Base-by-base conservation (phyloP, 2,797 vertebrate species). In the Nannoperca australis region DNA sequence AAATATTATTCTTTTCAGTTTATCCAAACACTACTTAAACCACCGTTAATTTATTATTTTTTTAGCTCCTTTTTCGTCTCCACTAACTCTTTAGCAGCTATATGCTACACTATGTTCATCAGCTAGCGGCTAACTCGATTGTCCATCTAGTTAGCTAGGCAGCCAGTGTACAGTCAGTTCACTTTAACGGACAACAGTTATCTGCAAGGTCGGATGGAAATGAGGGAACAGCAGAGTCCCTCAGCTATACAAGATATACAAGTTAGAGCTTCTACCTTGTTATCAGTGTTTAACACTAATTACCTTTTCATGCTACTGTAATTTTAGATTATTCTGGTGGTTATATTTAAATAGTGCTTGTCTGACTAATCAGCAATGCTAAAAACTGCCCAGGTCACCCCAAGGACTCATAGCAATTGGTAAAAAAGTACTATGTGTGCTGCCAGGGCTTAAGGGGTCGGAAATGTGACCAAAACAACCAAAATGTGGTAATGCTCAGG, bases 331-430 rank as follows among this genome's bases (percentile, higher is more conserved):
- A 55, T 56, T 30, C 55, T 51, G 24, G 12, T 20, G n/a, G n/a
- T n/a, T 55, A 32, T 9, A 49, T 15, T 51, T 20, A 58, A 51
- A 59, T 45, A 76, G 50, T 62, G 63, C 78, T 63, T 63, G 15
- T 70, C 53, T 70, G 45, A 60, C n/a, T 2, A 45, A 45, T 59
- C 56, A 61, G 27, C 8, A 63, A 20, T 24, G 27, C 6, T 20
- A 44, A 53, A 17, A 38, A 15, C 38, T 38, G 47, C 56, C n/a
- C 3, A 61, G 38, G 15, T 38, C 51, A 56, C 22, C 50, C 45
- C 2, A 18, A 61, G 2, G 27, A 20, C 11, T 17, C 14, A 54
- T 1, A 9, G 18, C 24, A 18, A 27, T 17, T 60, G 11, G 53
- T 54, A 45, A 45, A 36, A 36, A 76, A 62, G 17, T 22, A 62